Evolutionary conservation across 2,888 invertebrate species (phyloP).

Genomic region (Pegoplata infirma): DNA sequence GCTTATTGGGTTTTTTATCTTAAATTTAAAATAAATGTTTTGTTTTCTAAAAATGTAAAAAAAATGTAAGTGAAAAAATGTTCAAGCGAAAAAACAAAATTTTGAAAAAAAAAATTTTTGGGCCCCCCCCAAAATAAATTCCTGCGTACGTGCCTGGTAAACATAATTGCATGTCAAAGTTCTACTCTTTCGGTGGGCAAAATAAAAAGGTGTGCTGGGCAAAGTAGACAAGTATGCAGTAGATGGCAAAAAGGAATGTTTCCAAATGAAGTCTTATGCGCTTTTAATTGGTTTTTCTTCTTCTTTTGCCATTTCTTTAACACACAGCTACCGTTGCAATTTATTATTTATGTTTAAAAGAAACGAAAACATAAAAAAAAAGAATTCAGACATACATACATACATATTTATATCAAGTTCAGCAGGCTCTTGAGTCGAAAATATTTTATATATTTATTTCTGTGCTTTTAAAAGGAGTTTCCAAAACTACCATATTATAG

Average conservation of each 20-base stretch:
- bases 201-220: background rate
- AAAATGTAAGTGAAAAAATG: no score
- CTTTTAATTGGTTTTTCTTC: slow-evolving; percentile 4
- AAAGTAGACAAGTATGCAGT: background rate
- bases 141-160: no score
- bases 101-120: no score
- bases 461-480: slow-evolving; percentile 25
- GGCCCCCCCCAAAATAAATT: no score
- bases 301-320: no score
- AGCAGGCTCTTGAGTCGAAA: slow-evolving; percentile 29
- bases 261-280: slow-evolving; percentile 7
- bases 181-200: slow-evolving; percentile 26
- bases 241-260: background rate
- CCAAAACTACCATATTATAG: background rate
- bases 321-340: no score
- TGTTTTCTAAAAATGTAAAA: no score
- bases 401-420: slow-evolving; percentile 36
- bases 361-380: background rate
- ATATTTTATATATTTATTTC: slow-evolving; percentile 2
- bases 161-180: slow-evolving; percentile 59
- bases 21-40: no score
- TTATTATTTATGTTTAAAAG: background rate
- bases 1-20: no score
- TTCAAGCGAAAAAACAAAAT: no score
- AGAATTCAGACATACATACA: no score